Evolutionary conservation across 2,797 vertebrate species (phyloP).

Genomic region (Apodemus agrarius): DNA sequence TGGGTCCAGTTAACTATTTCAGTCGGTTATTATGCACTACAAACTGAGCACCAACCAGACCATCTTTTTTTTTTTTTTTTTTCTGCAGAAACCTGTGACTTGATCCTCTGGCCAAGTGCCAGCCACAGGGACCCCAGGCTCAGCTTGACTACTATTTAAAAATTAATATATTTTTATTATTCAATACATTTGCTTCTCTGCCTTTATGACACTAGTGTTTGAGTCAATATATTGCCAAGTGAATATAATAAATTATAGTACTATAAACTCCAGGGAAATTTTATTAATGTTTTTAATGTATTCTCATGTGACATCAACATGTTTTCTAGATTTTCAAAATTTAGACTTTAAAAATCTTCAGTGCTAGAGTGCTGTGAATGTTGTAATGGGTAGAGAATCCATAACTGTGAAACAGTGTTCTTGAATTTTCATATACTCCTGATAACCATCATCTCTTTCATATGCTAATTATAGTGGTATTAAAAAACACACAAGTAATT

Average conservation of each 20-base stretch:
- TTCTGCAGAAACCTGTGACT: constrained; percentile 50
- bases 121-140: constrained; percentile 59
- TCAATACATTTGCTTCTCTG: constrained; percentile 66
- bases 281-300: constrained; percentile 86
- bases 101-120: constrained; percentile 54
- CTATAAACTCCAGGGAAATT: constrained; percentile 82
- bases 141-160: constrained; percentile 72
- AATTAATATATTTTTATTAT: constrained; percentile 74
- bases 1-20: constrained; percentile 44
- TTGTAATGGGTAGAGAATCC: constrained; percentile 74
- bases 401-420: constrained; percentile 76
- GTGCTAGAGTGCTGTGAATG: constrained; percentile 72
- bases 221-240: constrained; percentile 74
- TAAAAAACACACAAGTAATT: constrained; percentile 71
- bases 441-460: constrained; percentile 67
- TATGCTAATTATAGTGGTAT: constrained; percentile 71
- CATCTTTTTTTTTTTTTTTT: constrained; percentile 52
- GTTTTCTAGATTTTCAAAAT: constrained; percentile 84
- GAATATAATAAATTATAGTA: constrained; percentile 80
- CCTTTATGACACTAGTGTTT: constrained; percentile 78
- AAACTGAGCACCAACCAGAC: not conserved
- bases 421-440: constrained; percentile 73
- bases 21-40: constrained; percentile 36
- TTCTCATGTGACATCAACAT: constrained; percentile 84
- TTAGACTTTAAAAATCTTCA: constrained; percentile 72